Conservation (phyloP, 2,113 vertebrate species). For the Numenius arquata region DNA sequence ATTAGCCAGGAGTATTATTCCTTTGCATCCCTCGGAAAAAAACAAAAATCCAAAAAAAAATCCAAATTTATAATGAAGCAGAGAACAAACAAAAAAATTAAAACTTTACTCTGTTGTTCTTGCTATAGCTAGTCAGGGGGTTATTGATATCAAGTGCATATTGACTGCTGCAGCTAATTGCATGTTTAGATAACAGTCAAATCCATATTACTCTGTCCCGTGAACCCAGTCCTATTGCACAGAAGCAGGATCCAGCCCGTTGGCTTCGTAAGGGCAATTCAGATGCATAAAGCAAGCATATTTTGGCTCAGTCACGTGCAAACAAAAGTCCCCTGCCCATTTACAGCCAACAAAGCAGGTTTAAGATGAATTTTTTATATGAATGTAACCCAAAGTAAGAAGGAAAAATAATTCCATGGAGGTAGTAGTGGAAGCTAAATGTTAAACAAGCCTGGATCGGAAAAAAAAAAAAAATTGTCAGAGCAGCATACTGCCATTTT, state of each 20-base stretch:
- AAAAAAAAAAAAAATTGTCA: background rate
- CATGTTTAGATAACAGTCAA: background rate
- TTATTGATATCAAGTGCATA: background rate
- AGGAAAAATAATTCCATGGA: conserved; percentile 11
- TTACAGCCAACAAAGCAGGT: background rate
- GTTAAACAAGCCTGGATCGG: background rate
- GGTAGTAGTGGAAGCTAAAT: background rate
- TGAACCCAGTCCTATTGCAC: background rate
- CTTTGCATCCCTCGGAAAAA: background rate
- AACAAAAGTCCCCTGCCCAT: background rate
- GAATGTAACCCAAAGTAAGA: background rate
- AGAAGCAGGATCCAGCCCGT: background rate
- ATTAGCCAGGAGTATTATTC: background rate
- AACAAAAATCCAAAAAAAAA: background rate
- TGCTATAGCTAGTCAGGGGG: background rate
- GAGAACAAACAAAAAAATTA: background rate
- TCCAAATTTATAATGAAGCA: background rate
- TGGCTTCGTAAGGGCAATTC: background rate
- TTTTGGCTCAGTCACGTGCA: background rate
- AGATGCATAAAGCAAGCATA: background rate
- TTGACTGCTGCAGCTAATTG: background rate
- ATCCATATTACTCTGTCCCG: background rate
- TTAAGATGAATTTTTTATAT: background rate
- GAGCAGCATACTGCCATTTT: conserved; percentile 37
- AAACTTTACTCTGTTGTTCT: background rate